Conservation (phyloP, 2,888 invertebrate species). For the Xestia c-nigrum region DNA sequence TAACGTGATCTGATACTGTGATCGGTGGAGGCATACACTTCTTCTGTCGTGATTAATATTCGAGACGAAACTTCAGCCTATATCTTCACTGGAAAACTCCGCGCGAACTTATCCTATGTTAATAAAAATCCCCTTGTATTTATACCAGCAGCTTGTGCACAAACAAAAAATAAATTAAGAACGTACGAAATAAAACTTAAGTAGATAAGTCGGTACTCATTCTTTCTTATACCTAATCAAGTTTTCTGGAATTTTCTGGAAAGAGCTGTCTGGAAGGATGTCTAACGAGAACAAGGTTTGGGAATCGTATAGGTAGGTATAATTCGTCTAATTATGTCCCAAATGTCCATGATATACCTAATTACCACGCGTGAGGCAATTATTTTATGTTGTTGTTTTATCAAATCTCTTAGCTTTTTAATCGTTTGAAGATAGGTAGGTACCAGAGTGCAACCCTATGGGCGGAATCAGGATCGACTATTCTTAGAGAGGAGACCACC, state of each 20-base stretch:
- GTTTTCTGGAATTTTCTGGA: not conserved
- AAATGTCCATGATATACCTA: not conserved
- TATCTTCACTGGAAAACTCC: not conserved
- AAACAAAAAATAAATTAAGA: not conserved
- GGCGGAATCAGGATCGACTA: not conserved
- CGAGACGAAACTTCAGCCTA: not conserved
- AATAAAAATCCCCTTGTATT: not conserved
- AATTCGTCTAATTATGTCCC: too few relatives aligned
- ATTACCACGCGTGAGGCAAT: not conserved
- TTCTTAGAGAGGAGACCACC: slow-evolving; percentile 41
- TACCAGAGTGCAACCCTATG: not conserved
- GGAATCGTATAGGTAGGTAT: not conserved
- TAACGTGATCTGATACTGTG: too few relatives aligned
- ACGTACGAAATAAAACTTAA: not conserved
- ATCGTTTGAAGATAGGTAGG: slow-evolving; percentile 13
- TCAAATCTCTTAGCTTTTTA: not conserved
- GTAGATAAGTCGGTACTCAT: too few relatives aligned
- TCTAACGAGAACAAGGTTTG: not conserved
- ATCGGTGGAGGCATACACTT: too few relatives aligned
- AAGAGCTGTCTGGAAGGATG: not conserved
- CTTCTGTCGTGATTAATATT: not conserved
- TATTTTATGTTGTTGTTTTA: not conserved
- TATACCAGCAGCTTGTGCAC: not conserved
- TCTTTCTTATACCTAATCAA: not conserved
- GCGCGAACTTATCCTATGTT: not conserved